Percentiles rank a stretch among this genome's conserved stretches.
These are phyloP conservation scores for Bombus pascuorum DNA, from an alignment of 1,140 invertebrate species.

Conservation along the genomic window DNA sequence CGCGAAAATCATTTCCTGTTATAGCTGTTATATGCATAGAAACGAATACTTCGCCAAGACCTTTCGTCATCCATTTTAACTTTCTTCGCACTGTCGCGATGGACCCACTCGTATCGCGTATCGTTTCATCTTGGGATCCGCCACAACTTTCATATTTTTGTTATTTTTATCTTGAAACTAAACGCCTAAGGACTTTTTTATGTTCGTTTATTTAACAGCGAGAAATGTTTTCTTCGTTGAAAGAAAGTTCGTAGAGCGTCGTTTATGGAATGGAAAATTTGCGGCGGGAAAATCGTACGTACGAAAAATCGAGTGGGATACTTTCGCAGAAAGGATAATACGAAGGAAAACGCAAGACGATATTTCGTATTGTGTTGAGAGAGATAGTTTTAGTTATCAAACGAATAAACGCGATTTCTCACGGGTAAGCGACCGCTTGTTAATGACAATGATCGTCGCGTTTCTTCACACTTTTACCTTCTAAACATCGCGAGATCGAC, in stretches of 20 bases:
- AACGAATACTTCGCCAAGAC: neutral
- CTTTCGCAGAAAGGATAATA: neutral
- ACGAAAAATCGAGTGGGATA: neutral
- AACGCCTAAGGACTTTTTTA: neutral
- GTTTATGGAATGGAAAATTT: too few relatives aligned
- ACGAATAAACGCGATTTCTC: neutral
- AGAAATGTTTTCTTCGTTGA: neutral
- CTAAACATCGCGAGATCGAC: neutral
- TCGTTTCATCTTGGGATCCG: neutral
- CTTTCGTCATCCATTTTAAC: neutral
- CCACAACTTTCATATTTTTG: slow-evolving; percentile 5
- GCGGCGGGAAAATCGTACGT: neutral
- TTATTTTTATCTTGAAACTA: neutral
- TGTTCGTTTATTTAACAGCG: neutral
- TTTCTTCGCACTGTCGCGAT: neutral
- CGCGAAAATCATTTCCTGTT: slow-evolving; percentile 2
- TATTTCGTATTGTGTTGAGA: neutral
- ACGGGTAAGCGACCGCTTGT: neutral
- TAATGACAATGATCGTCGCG: neutral
- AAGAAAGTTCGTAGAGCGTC: neutral
- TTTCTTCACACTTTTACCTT: slow-evolving; percentile 36
- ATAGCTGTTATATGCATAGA: too few relatives aligned
- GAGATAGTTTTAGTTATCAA: neutral
- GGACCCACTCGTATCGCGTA: neutral
- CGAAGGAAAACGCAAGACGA: neutral